phyloP scores from a whole-genome alignment of 2,888 invertebrate genomes.

The Coenonympha arcania region DNA sequence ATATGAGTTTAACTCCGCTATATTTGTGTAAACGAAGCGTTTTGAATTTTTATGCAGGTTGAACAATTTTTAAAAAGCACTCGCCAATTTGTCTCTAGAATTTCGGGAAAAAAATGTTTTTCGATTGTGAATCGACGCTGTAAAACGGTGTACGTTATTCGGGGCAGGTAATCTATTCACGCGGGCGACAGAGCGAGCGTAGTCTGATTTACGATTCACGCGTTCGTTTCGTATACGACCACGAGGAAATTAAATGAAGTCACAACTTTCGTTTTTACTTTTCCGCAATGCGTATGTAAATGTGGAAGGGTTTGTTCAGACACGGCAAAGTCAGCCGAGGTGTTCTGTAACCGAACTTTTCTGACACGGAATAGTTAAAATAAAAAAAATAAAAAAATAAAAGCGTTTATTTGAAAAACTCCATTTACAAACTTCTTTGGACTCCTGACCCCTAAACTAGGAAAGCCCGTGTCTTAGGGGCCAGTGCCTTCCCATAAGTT shows the following conservation, averaged over 20 bases:
- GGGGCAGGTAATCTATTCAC: not conserved
- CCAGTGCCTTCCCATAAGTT: too few relatives aligned
- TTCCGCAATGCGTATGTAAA: conserved; percentile 24
- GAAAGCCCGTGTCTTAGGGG: too few relatives aligned
- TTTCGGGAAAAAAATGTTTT: not conserved
- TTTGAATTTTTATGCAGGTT: not conserved
- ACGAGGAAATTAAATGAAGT: conserved; percentile 5
- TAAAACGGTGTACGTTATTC: not conserved
- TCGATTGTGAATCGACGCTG: not conserved
- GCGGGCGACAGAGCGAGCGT: not conserved
- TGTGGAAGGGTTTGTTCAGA: too few relatives aligned
- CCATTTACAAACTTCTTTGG: too few relatives aligned
- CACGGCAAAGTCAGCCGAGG: too few relatives aligned
- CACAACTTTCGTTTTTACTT: conserved; percentile 11
- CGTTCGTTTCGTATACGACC: not conserved
- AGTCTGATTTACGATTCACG: not conserved
- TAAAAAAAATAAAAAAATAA: too few relatives aligned
- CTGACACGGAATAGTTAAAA: too few relatives aligned
- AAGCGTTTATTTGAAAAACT: too few relatives aligned
- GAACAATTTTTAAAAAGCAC: not conserved
- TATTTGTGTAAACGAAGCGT: not conserved
- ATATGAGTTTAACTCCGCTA: too few relatives aligned
- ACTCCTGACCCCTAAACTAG: too few relatives aligned
- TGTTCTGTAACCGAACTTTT: too few relatives aligned
- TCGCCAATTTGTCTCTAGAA: not conserved